These are phyloP conservation scores for Gastrophysa polygoni DNA, from an alignment of 2,888 invertebrate genomes.

Conservation along the genomic window DNA sequence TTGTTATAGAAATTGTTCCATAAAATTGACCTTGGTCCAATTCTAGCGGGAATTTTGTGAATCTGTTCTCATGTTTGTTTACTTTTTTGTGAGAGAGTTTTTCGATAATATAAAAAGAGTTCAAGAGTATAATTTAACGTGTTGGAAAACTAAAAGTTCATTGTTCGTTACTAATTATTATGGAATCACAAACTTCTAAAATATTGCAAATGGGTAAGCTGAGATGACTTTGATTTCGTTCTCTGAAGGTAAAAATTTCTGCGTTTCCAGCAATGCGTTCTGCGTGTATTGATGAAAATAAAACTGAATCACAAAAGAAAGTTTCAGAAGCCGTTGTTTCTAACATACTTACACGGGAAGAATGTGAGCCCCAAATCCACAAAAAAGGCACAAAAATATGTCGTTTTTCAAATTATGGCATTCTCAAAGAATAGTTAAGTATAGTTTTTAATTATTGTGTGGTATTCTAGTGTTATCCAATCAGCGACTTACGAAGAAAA, in stretches of 20 bases:
- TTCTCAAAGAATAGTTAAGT: too few species aligned
- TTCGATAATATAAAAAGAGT: neutral
- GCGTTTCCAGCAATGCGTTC: neutral
- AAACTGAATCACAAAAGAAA: neutral
- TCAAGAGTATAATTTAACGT: neutral
- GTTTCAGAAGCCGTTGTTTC: neutral
- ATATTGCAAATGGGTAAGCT: slow-evolving; percentile 5
- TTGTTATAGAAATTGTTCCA: slow-evolving; percentile 1
- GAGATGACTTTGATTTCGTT: neutral
- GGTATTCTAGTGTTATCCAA: neutral
- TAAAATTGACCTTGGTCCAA: neutral
- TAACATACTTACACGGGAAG: neutral
- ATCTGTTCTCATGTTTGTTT: too few species aligned
- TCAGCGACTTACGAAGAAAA: neutral
- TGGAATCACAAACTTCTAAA: slow-evolving; percentile 6
- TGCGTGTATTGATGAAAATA: slow-evolving; percentile 4
- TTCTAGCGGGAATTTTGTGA: too few species aligned
- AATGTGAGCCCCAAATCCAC: neutral
- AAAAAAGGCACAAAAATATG: neutral
- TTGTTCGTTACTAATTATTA: neutral
- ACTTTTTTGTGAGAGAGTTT: too few species aligned
- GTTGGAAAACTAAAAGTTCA: neutral
- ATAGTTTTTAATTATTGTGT: neutral
- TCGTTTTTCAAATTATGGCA: neutral
- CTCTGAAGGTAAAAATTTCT: neutral